These are phyloP conservation scores for Halocynthia aurantium DNA, from an alignment of 23 tunicate species.

Conservation along the genomic window DNA sequence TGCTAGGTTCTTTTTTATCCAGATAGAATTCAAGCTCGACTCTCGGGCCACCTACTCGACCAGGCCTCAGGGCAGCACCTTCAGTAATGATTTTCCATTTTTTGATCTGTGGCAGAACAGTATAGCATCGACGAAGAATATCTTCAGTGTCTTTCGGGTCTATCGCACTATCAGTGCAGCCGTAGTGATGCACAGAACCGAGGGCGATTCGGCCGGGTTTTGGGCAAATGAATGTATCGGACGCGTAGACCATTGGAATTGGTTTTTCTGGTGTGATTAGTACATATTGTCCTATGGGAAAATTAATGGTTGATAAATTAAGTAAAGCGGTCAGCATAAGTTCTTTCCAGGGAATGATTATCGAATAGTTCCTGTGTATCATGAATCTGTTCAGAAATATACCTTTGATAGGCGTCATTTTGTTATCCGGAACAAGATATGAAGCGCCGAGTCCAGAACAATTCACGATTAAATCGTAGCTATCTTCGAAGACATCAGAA, in stretches of 20 bases:
- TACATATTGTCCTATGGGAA: constrained; percentile 33
- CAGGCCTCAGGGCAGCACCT: constrained; percentile 63
- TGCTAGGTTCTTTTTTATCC: background rate
- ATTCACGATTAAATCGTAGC: constrained; percentile 22
- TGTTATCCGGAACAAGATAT: constrained; percentile 7
- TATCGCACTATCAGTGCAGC: constrained; percentile 28
- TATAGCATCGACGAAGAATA: constrained; percentile 20
- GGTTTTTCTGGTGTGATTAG: background rate
- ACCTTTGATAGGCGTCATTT: constrained; percentile 23
- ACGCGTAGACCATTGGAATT: background rate
- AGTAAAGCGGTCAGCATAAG: too few species aligned
- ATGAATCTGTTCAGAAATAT: background rate
- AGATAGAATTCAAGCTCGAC: constrained; percentile 33
- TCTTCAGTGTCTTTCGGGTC: constrained; percentile 48
- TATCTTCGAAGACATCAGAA: background rate
- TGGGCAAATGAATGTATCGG: constrained; percentile 42
- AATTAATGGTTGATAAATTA: too few species aligned
- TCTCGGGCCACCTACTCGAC: constrained; percentile 60
- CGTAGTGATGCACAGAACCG: constrained; percentile 48
- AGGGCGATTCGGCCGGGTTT: constrained; percentile 28
- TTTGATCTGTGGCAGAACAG: constrained; percentile 2
- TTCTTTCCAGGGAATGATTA: too few species aligned
- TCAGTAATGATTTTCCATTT: constrained; percentile 10
- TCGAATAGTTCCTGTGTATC: too few species aligned
- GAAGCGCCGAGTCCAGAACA: constrained; percentile 24